phyloP scores from a whole-genome alignment of 2,113 vertebrate species.

The Muntiacus reevesi region DNA sequence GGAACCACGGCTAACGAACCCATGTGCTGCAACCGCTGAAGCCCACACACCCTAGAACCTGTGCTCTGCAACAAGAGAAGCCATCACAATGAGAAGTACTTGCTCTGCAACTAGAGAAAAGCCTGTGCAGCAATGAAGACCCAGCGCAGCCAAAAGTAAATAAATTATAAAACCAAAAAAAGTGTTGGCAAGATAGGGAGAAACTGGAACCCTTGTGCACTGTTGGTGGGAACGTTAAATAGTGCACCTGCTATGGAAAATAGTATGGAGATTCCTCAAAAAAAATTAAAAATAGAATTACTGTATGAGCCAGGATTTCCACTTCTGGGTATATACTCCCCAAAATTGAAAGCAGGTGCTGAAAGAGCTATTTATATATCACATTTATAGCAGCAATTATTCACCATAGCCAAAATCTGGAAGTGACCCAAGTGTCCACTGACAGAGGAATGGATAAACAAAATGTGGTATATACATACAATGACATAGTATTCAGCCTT shows the following conservation, averaged over 20 bases:
- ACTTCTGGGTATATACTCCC: background rate
- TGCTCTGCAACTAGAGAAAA: background rate
- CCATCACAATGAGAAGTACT: background rate
- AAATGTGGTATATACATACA: background rate
- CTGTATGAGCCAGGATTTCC: background rate
- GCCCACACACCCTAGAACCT: background rate
- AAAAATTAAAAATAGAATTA: background rate
- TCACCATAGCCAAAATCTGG: background rate
- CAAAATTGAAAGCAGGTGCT: background rate
- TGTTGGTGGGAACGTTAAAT: background rate
- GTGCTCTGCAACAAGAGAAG: background rate
- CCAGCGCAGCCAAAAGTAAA: background rate
- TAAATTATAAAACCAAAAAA: background rate
- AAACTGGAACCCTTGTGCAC: background rate
- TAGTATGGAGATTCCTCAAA: background rate
- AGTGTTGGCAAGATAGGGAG: background rate
- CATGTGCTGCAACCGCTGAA: background rate
- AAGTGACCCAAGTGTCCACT: background rate
- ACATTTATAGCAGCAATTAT: background rate
- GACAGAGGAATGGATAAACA: background rate
- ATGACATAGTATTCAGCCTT: background rate
- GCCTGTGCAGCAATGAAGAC: background rate
- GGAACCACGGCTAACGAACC: background rate
- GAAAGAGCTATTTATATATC: background rate
- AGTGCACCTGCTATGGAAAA: background rate